Percentiles rank a stretch among this genome's conserved stretches.
Evolutionary conservation across 35 echinoderm and acorn worm species (phyloP).

Genomic region (Acanthaster planci): DNA sequence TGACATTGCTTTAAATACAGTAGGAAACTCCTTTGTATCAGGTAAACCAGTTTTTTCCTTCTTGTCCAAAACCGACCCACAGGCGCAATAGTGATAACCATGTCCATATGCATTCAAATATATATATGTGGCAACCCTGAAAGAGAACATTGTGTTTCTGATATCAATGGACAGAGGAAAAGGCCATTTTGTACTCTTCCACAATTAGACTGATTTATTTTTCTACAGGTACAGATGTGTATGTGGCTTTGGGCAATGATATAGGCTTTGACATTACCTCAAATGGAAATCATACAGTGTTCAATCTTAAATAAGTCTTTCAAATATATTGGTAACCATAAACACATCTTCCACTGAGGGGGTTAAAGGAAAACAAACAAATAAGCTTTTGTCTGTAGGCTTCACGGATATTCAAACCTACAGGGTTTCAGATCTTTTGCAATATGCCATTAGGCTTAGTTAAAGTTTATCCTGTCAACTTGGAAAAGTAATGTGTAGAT

Average conservation of each 20-base stretch:
- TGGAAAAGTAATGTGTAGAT: neutral
- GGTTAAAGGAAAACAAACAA: neutral
- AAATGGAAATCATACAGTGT: too few relatives aligned
- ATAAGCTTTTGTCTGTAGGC: neutral
- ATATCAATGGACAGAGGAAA: neutral
- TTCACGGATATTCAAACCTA: neutral
- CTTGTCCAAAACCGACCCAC: neutral
- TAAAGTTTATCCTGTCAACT: neutral
- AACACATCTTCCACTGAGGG: neutral
- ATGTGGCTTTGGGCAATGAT: too few relatives aligned
- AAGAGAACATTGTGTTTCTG: neutral
- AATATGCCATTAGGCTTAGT: neutral
- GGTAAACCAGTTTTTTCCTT: too few relatives aligned
- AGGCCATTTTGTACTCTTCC: neutral
- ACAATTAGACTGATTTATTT: neutral
- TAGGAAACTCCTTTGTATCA: neutral
- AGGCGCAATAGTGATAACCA: neutral
- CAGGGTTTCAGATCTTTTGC: neutral
- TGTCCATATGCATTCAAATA: too few relatives aligned
- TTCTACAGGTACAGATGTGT: too few relatives aligned
- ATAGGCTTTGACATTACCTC: too few relatives aligned
- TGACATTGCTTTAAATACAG: neutral
- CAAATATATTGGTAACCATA: neutral
- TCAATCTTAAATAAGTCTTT: too few relatives aligned
- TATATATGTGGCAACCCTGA: neutral